A percentile compares a stretch with the other conserved stretches of the same genome.
phyloP scores from a whole-genome alignment of 2,797 vertebrate genomes.

The Mus caroli region DNA sequence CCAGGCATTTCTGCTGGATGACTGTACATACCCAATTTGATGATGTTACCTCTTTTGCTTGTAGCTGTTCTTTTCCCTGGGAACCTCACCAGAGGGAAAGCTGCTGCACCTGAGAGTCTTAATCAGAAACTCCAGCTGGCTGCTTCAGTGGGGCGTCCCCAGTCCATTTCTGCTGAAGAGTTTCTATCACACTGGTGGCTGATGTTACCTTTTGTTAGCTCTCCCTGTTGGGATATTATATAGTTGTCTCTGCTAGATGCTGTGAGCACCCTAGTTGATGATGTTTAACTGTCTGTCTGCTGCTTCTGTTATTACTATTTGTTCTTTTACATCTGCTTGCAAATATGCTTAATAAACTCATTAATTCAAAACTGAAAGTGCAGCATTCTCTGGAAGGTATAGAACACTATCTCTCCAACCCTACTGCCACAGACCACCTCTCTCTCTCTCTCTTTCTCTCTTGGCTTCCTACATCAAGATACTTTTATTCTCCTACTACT shows the following conservation, averaged over 20 bases:
- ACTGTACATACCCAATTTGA: neutral
- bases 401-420: no score
- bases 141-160: neutral
- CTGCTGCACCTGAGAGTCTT: neutral
- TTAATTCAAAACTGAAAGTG: neutral
- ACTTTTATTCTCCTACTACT: neutral
- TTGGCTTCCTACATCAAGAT: neutral
- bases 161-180: neutral
- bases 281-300: neutral
- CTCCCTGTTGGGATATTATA: neutral
- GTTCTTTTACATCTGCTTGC: neutral
- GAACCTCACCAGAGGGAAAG: neutral
- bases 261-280: neutral
- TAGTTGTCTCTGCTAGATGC: neutral
- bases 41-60: neutral
- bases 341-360: neutral
- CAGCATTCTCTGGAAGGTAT: no score
- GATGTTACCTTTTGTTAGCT: neutral
- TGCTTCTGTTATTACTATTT: neutral
- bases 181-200: neutral
- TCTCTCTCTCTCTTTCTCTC: neutral
- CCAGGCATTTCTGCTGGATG: neutral
- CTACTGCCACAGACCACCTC: no score
- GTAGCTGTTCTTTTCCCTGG: neutral
- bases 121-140: neutral